Evolutionary conservation across 2,797 vertebrate species (phyloP).

Genomic region (Silurus lanzhouensis): DNA sequence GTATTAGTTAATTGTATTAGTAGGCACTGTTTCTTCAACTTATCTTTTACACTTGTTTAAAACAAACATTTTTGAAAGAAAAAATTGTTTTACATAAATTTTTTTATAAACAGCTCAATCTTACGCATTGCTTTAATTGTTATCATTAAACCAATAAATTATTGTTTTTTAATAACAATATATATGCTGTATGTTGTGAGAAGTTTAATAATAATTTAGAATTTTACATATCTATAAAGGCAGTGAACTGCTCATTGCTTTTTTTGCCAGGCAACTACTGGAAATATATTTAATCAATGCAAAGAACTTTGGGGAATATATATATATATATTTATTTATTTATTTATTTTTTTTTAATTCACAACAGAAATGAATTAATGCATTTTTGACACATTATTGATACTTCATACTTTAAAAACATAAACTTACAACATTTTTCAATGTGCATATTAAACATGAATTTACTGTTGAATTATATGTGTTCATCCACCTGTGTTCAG

Average conservation of each 20-base stretch:
- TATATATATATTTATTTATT: too few relatives aligned
- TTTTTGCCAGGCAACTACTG: neutral
- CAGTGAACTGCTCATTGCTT: neutral
- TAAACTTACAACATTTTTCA: neutral
- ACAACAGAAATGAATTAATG: neutral
- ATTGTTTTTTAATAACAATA: neutral
- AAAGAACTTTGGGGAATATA: neutral
- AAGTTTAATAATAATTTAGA: neutral
- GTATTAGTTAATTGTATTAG: neutral
- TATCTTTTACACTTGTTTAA: neutral
- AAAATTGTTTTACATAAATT: too few relatives aligned
- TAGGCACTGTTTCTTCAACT: neutral
- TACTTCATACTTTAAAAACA: neutral
- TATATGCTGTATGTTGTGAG: neutral
- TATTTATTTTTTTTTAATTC: neutral
- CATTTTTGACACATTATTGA: neutral
- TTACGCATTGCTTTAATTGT: neutral
- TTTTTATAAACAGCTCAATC: neutral
- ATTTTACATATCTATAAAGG: neutral
- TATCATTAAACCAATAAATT: neutral
- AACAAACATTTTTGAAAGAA: too few relatives aligned
- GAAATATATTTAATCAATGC: neutral
- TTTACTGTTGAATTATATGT: neutral
- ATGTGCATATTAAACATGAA: neutral
- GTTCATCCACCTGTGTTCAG: neutral